phyloP scores from a whole-genome alignment of 1,140 invertebrate genomes.

The Leptinotarsa undecemlineata region DNA sequence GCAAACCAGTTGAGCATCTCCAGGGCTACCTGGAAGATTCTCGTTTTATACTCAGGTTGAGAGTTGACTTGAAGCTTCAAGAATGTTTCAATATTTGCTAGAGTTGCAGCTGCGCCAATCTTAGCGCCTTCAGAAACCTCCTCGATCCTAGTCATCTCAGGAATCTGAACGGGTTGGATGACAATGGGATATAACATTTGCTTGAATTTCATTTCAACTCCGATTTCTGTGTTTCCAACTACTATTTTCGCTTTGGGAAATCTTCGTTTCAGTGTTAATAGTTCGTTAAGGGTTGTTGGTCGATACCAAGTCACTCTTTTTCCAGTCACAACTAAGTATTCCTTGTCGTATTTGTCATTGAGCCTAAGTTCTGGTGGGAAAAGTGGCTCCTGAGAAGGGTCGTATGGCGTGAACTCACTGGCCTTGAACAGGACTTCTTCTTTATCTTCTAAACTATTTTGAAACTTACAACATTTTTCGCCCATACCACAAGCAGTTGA shows the following conservation, averaged over 20 bases:
- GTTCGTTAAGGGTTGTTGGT: conserved; percentile 69
- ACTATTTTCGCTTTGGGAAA: conserved; percentile 83
- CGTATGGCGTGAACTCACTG: conserved; percentile 76
- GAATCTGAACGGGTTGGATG: conserved; percentile 74
- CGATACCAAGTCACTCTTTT: conserved; percentile 76
- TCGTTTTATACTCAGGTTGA: conserved; percentile 66
- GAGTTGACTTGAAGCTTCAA: conserved; percentile 64
- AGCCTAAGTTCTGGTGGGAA: conserved; percentile 90
- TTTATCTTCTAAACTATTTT: conserved; percentile 24
- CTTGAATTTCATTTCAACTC: conserved; percentile 91
- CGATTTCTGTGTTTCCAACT: conserved; percentile 92
- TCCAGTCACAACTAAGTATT: conserved; percentile 71
- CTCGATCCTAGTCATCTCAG: conserved; percentile 68
- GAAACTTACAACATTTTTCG: conserved; percentile 62
- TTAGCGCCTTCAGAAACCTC: conserved; percentile 63
- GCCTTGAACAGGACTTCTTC: conserved; percentile 63
- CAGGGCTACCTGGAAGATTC: conserved; percentile 73
- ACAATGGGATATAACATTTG: conserved; percentile 80
- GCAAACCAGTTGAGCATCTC: conserved; percentile 94
- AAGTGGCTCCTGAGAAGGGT: conserved; percentile 88
- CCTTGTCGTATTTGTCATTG: conserved; percentile 63
- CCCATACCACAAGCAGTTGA: conserved; percentile 62
- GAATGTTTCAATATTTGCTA: conserved; percentile 71
- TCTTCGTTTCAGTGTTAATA: conserved; percentile 74
- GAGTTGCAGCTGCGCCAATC: conserved; percentile 79